These are phyloP conservation scores for Epizoanthus scotinus DNA, from an alignment of 92 coral and sea anemone genomes.

Conservation along the genomic window DNA sequence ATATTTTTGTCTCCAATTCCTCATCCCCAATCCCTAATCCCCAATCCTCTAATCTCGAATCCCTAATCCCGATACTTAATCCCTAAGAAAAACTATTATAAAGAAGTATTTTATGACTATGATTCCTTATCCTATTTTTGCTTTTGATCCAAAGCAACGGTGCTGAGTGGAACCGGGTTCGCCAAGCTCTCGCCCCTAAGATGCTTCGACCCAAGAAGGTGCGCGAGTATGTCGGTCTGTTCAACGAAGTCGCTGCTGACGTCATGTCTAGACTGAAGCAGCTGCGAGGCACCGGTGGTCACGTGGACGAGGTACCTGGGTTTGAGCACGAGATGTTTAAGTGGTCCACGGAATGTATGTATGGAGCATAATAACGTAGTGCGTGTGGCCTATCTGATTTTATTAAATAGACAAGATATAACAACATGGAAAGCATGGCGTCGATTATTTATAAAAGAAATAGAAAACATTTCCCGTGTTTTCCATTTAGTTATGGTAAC, in stretches of 20 bases:
- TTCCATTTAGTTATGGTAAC: too few species aligned
- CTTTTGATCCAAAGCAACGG: constrained; percentile 6
- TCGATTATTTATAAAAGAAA: too few species aligned
- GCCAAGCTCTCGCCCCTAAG: constrained; percentile 58
- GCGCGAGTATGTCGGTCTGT: constrained; percentile 49
- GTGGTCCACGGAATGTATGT: constrained; percentile 62
- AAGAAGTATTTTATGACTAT: too few species aligned
- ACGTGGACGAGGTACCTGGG: constrained; percentile 48
- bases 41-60: too few species aligned
- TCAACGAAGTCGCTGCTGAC: constrained; percentile 49
- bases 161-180: constrained; percentile 45
- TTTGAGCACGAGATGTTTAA: constrained; percentile 50
- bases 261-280: constrained; percentile 27
- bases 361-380: not conserved
- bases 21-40: too few species aligned
- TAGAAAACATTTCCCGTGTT: too few species aligned
- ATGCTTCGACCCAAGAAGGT: constrained; percentile 58
- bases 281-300: constrained; percentile 35
- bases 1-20: too few species aligned
- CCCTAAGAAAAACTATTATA: too few species aligned
- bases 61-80: too few species aligned
- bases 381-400: not conserved
- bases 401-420: too few species aligned
- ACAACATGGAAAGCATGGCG: too few species aligned
- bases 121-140: too few species aligned